Base-by-base conservation (phyloP, 1,140 invertebrate species). In the Stegodyphus mimosarum region DNA sequence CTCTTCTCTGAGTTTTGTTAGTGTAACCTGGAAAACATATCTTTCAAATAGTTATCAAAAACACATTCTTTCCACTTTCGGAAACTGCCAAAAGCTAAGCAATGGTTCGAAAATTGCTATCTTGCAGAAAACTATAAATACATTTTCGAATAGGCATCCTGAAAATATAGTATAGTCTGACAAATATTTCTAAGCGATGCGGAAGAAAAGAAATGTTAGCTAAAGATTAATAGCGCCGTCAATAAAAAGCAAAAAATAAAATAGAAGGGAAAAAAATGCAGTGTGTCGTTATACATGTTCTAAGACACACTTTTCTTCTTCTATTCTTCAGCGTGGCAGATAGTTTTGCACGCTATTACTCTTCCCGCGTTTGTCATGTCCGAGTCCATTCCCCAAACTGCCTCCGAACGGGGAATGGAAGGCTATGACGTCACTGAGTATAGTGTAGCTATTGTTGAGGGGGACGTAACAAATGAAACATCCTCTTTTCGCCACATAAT, bases 301-400 rank as follows among this genome's bases (percentile, higher is more conserved):
- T 72, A n/a, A 4, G 13, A 11, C 6, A 9, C 51, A 60, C 67
- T 81, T 63, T 51, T 78, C 13, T 51, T 7, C 7, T 9, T 6
- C 4, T 33, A 63, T 81, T 72, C 67, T 71, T 80, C 18, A 9
- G 17, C 17, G 6, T 15, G 67, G 50, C 67, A 80, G 66, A 66
- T 80, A 80, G 77, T 50, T 63, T 64, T 81, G 63, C 69, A 63
- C 48, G 51, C 53, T 64, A 72, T 51, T 72, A 63, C 10, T 81
- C 69, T 81, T 81, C 17, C 48, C 49, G 66, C 6, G 15, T 72
- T 72, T 50, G 69, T 60, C 53, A 50, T 7, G n/a, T 60, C 13
- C 15, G 51, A 66, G 33, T 66, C 6, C 9, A 60, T 76, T 51
- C 6, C 60, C 13, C n/a, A 33, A 33, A 33, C 33, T 33, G 33